Evolutionary conservation across 1,140 invertebrate species (phyloP).

Genomic region (Yoshiicerus persimilis): DNA sequence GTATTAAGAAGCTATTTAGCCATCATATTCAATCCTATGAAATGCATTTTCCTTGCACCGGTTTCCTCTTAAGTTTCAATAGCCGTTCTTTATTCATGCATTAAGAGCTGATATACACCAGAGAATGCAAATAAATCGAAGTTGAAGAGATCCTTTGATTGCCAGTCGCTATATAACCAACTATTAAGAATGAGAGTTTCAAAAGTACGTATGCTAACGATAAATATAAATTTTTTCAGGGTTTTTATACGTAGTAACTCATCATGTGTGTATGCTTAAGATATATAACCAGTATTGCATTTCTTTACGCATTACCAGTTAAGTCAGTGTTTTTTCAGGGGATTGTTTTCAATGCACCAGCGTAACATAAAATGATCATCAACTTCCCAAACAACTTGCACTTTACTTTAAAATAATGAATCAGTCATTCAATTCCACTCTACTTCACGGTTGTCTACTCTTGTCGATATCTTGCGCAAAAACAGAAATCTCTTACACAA

Average conservation of each 20-base stretch:
- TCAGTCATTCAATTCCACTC: not conserved
- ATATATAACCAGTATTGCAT: not conserved
- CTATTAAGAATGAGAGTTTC: constrained; percentile 5
- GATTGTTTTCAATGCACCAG: not conserved
- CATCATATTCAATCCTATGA: not conserved
- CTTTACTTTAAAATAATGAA: not conserved
- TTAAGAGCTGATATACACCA: not conserved
- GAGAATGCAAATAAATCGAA: not conserved
- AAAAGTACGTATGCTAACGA: not conserved
- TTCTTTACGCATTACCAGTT: constrained; percentile 7
- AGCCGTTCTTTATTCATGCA: not conserved
- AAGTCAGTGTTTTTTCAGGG: not conserved
- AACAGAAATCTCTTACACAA: not conserved
- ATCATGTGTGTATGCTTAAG: too few species aligned
- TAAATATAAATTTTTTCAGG: not conserved
- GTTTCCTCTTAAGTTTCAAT: not conserved
- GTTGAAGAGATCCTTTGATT: too few species aligned
- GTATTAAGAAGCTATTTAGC: not conserved
- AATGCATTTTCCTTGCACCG: not conserved
- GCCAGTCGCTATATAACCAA: not conserved
- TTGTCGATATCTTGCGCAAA: constrained; percentile 2
- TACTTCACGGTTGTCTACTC: constrained; percentile 5
- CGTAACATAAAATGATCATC: not conserved
- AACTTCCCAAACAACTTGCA: constrained; percentile 11
- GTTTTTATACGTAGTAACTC: too few species aligned